Percentiles rank a stretch among this genome's conserved stretches.
phyloP scores from a whole-genome alignment of 92 coral and sea anemone genomes.

The Actinostola sp. region DNA sequence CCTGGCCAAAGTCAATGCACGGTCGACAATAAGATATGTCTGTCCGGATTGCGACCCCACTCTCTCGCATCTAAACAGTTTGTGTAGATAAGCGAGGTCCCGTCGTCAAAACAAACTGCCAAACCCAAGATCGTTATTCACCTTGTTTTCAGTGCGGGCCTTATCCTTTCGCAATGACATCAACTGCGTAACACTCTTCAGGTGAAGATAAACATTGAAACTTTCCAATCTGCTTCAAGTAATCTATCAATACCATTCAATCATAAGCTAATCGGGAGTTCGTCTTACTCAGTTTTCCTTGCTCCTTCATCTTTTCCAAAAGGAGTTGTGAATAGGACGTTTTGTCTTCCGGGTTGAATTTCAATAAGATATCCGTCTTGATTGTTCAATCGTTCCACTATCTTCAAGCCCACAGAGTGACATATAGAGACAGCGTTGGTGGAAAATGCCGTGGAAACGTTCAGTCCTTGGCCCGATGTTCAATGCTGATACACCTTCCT shows the following conservation, averaged over 20 bases:
- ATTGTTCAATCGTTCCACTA: constrained; percentile 81
- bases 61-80: constrained; percentile 76
- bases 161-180: constrained; percentile 66
- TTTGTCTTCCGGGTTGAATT: constrained; percentile 42
- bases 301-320: constrained; percentile 69
- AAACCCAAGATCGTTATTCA: constrained; percentile 85
- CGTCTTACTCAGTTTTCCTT: constrained; percentile 65
- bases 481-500: constrained; percentile 44
- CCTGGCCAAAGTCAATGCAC: constrained; percentile 97
- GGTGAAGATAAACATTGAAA: constrained; percentile 61
- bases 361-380: constrained; percentile 73
- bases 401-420: constrained; percentile 77
- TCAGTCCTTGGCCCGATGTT: constrained; percentile 95
- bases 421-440: constrained; percentile 97
- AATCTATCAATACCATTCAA: constrained; percentile 93
- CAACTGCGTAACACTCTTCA: constrained; percentile 85
- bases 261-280: constrained; percentile 93
- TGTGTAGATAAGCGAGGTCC: constrained; percentile 92
- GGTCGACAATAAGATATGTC: too few relatives aligned
- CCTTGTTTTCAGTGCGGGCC: constrained; percentile 81
- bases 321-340: constrained; percentile 21
- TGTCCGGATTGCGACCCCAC: constrained; percentile 88
- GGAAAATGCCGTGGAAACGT: constrained; percentile 98
- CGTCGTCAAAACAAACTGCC: constrained; percentile 96
- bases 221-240: constrained; percentile 74